phyloP scores from a whole-genome alignment of 2,113 vertebrate genomes.

The Periophthalmodon schlosseri region DNA sequence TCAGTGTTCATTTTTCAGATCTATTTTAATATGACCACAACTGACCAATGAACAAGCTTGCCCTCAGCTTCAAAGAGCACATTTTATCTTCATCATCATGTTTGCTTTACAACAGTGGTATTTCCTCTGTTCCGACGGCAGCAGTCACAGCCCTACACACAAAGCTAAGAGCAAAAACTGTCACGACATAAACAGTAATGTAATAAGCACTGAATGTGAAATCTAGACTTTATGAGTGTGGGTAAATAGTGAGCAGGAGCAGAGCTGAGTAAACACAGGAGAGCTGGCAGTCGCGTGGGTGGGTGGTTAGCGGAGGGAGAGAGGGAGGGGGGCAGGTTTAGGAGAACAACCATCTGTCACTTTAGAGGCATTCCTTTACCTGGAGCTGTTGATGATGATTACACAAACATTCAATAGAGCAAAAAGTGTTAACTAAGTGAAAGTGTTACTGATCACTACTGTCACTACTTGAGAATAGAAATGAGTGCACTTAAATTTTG shows the following conservation, averaged over 20 bases:
- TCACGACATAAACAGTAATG: conserved; percentile 2
- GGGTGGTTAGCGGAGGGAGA: conserved; percentile 35
- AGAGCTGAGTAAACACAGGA: conserved; percentile 61
- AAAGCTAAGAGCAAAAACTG: conserved; percentile 27
- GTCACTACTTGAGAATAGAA: background rate
- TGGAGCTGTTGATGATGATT: conserved; percentile 62
- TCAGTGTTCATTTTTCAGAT: background rate
- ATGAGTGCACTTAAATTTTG: background rate
- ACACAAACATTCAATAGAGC: conserved; percentile 13
- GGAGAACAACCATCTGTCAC: conserved; percentile 66
- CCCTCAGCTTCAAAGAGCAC: conserved; percentile 50
- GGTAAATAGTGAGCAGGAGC: conserved; percentile 49
- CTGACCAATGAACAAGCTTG: conserved; percentile 16
- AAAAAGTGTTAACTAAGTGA: background rate
- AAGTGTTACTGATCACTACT: background rate
- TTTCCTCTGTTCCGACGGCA: conserved; percentile 60
- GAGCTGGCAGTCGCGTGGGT: conserved; percentile 58
- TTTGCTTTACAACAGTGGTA: conserved; percentile 62
- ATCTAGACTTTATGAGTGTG: conserved; percentile 36
- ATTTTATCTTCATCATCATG: conserved; percentile 41
- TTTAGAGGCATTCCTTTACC: conserved; percentile 60
- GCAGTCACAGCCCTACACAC: conserved; percentile 14
- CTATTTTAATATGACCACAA: background rate
- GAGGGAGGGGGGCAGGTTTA: conserved; percentile 43
- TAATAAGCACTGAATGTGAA: conserved; percentile 22